Base-by-base conservation (phyloP, 2,113 vertebrate species). In the Ondatra zibethicus region DNA sequence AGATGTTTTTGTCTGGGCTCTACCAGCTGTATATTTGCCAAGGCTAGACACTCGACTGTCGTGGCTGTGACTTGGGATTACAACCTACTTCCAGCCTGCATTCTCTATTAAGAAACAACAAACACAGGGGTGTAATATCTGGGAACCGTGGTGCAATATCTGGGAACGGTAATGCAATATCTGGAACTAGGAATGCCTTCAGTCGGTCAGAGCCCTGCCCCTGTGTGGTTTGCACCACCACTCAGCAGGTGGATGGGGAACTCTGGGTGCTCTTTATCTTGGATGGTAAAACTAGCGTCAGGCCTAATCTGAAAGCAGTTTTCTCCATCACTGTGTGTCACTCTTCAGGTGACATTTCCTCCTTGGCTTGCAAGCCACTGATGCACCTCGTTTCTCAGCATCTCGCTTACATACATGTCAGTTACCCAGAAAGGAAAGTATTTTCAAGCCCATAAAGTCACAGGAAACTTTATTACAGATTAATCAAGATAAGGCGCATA, bases 1-100 rank as follows among this genome's bases (percentile, higher is more conserved):
- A 92, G 96, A 85, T 91, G 63, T 76, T 95, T 93, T 72, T 63
- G 77, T 91, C 88, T 89, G 0, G 0, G 91, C 78, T 58, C 75
- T 87, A 55, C 84, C 89, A 95, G 96, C 95, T 97, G 86, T 75
- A 81, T 89, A 82, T 96, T 94, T 82, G 25, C 42, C 92, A 86
- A 92, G 82, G 61, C 70, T 91, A 72, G 76, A 89, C 68, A 65
- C 84, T 95, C 50, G 89, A 68, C 70, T 50, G 89, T 81, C 27
- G 66, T 92, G 75, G 91, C 96, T 93, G 21, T 5, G 8, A 78
- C 89, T 89, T 77, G 89, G 70, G 11, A 63, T 87, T 61, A 84
- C 68, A 93, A 61, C 55, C n/a, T 39, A 29, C 33, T 70, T 86
- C 23, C 25, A 72, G 75, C 75, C 72, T 85, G 31, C 45, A 76